phyloP scores from a whole-genome alignment of 1,140 invertebrate genomes.

The Psilanteris sp. region DNA sequence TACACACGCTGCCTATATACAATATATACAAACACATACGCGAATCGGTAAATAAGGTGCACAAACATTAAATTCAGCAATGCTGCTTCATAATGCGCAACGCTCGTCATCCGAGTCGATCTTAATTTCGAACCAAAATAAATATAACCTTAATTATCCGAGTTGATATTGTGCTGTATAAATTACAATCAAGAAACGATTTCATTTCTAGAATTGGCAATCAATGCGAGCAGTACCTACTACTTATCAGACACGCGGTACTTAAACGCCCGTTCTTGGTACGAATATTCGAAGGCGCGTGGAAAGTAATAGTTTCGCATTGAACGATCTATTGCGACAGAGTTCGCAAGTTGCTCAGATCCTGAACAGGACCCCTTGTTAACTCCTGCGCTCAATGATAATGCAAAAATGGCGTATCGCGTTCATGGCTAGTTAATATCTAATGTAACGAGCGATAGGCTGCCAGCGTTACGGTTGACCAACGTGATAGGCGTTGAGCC shows the following conservation, averaged over 20 bases:
- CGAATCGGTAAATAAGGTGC: no score
- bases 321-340: slow-evolving; percentile 56
- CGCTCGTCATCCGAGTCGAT: no score
- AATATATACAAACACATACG: no score
- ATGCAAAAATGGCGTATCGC: slow-evolving; percentile 62
- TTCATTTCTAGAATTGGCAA: slow-evolving; percentile 47
- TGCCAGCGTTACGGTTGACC: slow-evolving; percentile 66
- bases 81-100: no score
- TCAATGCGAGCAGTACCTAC: slow-evolving; percentile 18
- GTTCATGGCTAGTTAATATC: slow-evolving; percentile 65
- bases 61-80: no score
- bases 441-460: slow-evolving; percentile 51
- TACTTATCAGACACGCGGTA: slow-evolving; percentile 32
- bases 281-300: slow-evolving; percentile 63
- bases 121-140: no score
- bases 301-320: slow-evolving; percentile 64
- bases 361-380: slow-evolving; percentile 52
- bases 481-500: slow-evolving; percentile 20
- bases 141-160: no score
- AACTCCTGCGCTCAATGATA: slow-evolving; percentile 24
- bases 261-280: slow-evolving; percentile 8
- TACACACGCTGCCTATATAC: no score
- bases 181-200: slow-evolving; percentile 28
- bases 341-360: slow-evolving; percentile 50
- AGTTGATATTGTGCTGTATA: no score